Evolutionary conservation across 2,113 vertebrate genomes (phyloP), one percentile per base, ranked within the genome.

Genomic region (Lepus timidus): DNA sequence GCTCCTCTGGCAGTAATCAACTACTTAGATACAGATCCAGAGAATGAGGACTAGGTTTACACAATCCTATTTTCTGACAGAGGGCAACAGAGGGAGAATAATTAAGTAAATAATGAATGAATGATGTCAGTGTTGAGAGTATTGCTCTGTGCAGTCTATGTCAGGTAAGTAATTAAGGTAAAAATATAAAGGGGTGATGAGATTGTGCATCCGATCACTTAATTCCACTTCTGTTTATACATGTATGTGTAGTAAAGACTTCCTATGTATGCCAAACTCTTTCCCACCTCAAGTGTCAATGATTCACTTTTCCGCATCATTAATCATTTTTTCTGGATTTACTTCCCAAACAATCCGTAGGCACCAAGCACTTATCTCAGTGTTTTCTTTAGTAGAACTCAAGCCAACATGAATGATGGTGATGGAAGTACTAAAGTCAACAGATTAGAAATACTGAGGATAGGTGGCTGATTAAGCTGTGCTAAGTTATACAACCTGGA

Each of bases 241-340:
- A n/a, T 67, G 2, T 2, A 39, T 27, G 10, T 9, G 2, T 10
- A 5, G 3, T 12, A 27, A 44, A 4, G 25, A 7, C 1, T 29
- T 51, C 20, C 61, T 0, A 0, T 11, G 13, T 1, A 9, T 20
- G 1, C 4, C 49, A 6, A 39, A 16, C 27, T 0, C 11, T 13
- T 88, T 19, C 1, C 22, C 6, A 9, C 1, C 22, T 27, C 27
- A 44, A 17, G 4, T 25, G 12, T 31, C 49, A 29, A 9, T 68
- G 7, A 0, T 29, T 68, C 10, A 19, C 84, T 52, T n/a, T 5
- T 5, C 4, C 8, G n/a, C 7, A 61, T 68, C 0, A 23, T 49
- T 55, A 65, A 52, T 27, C 81, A 19, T 85, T 44, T 16, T 65
- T 81, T 11, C 25, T 89, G 16, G 55, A 27, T 76, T 55, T 6